Base-by-base conservation (phyloP, 2,113 vertebrate species). In the Sylvilagus bachmani region DNA sequence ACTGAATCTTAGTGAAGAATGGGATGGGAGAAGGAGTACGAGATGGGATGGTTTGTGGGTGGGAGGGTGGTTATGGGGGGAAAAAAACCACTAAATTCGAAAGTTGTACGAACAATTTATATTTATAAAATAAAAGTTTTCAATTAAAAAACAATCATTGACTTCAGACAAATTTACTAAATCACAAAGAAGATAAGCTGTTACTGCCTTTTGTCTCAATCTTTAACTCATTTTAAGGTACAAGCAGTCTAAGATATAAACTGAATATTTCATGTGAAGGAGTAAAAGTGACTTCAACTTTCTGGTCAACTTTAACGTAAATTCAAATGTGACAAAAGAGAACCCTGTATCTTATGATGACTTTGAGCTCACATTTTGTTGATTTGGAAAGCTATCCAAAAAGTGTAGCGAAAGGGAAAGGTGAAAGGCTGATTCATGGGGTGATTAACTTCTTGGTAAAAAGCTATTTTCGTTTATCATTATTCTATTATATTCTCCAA, bases 201-300 rank as follows among this genome's bases (percentile, higher is more conserved):
- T 89, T 91, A 31, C 90, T 12, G 84, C 81, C 29, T 66, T 51
- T 94, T 49, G n/a, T 91, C 97, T 96, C 69, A 79, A 25, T 75
- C 38, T 33, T 38, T 90, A 67, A 80, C 12, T 95, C 69, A 67
- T 12, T 49, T 3, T 4, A 27, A 93, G 86, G 79, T 14, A 77
- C 1, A 73, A 64, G 69, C 89, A 88, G 90, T 80, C 84, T 80
- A 75, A 93, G 29, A 91, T 25, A 86, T 95, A 95, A 97, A 93
- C 9, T 61, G 58, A 95, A 85, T 84, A 96, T 89, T 66, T 95
- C 84, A 62, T n/a, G 89, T 64, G 27, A 96, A 44, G 13, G 81
- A 90, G n/a, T 66, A 53, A 90, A 93, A 96, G 38, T 9, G 51
- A 5, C 16, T 36, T 97, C 91, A 71, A 53, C 79, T 24, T 84